Conservation (phyloP, 35 echinoderm and acorn worm species). For the Heliocidaris tuberculata region DNA sequence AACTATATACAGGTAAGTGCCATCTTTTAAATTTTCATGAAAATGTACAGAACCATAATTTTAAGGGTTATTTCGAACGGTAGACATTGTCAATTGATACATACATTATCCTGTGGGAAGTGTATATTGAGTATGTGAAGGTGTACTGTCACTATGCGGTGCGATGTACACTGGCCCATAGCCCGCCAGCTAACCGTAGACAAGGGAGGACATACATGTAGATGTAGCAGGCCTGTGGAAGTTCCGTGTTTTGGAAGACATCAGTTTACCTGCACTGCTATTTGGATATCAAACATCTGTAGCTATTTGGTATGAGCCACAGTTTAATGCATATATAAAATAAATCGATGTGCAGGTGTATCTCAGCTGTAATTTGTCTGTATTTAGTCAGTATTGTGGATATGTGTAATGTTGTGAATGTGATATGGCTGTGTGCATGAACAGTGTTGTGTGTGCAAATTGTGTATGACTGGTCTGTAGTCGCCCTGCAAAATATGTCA, state of each 20-base stretch:
- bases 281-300: neutral
- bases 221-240: neutral
- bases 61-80: constrained; percentile 32
- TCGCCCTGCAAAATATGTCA: neutral
- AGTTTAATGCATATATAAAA: neutral
- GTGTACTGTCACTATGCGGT: constrained; percentile 47
- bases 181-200: constrained; percentile 44
- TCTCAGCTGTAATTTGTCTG: neutral
- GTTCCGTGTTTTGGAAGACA: constrained; percentile 17
- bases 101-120: constrained; percentile 50
- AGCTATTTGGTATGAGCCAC: neutral
- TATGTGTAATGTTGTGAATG: neutral
- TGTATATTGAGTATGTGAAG: constrained; percentile 45
- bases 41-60: neutral
- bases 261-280: neutral
- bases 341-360: neutral
- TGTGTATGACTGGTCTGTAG: neutral
- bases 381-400: neutral
- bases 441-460: neutral
- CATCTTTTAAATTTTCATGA: constrained; percentile 27
- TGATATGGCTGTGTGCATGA: neutral
- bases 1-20: constrained; percentile 51
- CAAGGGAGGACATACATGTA: neutral
- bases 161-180: constrained; percentile 41
- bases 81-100: constrained; percentile 45